A percentile compares a stretch with the other conserved stretches of the same genome.
Evolutionary conservation across 2,797 vertebrate species (phyloP).

Genomic region (Bovichtus diacanthus): DNA sequence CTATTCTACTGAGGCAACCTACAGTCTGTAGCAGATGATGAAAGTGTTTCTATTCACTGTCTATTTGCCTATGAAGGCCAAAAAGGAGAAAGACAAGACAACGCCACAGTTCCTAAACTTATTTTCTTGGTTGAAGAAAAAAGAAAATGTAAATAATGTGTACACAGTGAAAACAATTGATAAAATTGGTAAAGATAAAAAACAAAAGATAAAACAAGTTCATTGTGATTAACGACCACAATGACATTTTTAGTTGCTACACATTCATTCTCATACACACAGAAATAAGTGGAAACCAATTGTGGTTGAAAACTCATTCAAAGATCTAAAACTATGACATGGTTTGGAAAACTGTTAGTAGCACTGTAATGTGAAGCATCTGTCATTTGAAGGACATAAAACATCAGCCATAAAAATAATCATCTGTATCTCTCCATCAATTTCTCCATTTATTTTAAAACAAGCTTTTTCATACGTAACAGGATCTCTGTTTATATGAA

Average conservation of each 20-base stretch:
- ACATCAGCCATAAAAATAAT: background rate
- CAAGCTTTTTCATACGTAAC: background rate
- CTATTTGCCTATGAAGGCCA: background rate
- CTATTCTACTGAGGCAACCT: background rate
- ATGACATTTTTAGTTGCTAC: background rate
- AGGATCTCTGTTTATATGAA: background rate
- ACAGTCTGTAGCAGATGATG: background rate
- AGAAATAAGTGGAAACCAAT: background rate
- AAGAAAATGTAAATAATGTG: too few relatives aligned
- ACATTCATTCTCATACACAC: background rate
- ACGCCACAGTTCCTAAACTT: too few relatives aligned
- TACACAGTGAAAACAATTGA: too few relatives aligned
- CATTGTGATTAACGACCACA: background rate
- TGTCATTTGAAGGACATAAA: background rate
- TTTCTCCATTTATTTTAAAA: background rate
- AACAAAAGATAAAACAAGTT: background rate
- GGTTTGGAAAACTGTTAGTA: background rate
- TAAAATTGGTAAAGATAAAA: too few relatives aligned
- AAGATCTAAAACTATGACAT: background rate
- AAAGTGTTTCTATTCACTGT: background rate
- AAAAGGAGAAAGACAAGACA: background rate
- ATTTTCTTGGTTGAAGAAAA: too few relatives aligned
- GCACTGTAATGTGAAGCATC: background rate
- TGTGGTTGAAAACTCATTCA: background rate
- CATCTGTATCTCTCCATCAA: background rate